Evolutionary conservation across 1,140 invertebrate genomes (phyloP), one percentile per base, ranked within the genome.

Genomic region (Ceratosolen fusciceps): DNA sequence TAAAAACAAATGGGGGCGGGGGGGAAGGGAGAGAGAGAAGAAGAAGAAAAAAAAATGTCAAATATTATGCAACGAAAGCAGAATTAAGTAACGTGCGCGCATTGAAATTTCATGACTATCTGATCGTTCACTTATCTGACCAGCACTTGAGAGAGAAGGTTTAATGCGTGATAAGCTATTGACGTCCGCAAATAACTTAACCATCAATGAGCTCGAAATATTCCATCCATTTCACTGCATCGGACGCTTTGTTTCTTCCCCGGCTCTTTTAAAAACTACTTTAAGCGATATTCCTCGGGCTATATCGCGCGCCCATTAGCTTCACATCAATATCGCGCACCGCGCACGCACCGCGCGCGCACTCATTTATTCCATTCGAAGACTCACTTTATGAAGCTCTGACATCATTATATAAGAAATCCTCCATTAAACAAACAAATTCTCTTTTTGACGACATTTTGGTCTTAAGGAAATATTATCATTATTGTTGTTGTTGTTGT

Each of bases 141-240:
- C 7, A 65, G 31, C 37, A 65, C 60, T 65, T 37, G 19, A 65
- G 19, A 37, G 10, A 37, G 34, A 65, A 34, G 60, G 60, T 37
- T 65, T 65, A 37, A 65, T 31, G 14, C 37, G 60, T 16, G 31
- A 62, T 62, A 65, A 37, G 31, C 31, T 65, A 34, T 65, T 65
- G 60, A 65, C 34, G 60, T 65, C 34, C 37, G 14, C 16, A 65
- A 65, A 65, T 65, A 65, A 65, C 60, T 65, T 37, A 37, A 65
- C 60, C 60, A 65, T 65, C 60, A 65, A 65, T 37, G 31, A 65
- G 31, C 31, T 65, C 31, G 37, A 65, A 65, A 65, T 37, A 65
- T 65, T 65, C 60, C 60, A 65, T 65, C 60, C 60, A 65, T 37
- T n/a, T 0, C 37, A 37, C 60, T 21, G 21, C 21, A 65, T 65